phyloP scores from a whole-genome alignment of 2,888 invertebrate genomes.

The Norana najaformis region DNA sequence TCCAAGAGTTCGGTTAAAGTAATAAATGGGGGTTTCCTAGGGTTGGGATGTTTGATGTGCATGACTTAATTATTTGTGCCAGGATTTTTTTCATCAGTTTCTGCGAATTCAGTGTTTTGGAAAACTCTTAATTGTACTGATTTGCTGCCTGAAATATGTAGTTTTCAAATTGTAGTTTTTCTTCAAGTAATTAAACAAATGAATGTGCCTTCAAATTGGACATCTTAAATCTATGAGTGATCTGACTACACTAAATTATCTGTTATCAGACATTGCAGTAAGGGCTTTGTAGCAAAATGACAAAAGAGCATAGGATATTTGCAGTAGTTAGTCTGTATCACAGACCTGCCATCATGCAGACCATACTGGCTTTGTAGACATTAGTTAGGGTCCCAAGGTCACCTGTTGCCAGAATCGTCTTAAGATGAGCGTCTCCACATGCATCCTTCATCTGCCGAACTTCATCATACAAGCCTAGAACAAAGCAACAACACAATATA shows the following conservation, averaged over 20 bases:
- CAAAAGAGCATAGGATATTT: background rate
- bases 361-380: constrained; percentile 78
- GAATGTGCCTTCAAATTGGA: too few relatives aligned
- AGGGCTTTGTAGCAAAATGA: background rate
- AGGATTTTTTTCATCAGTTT: too few relatives aligned
- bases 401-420: constrained; percentile 91
- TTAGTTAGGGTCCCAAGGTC: constrained; percentile 83
- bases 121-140: too few relatives aligned
- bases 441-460: constrained; percentile 77
- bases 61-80: too few relatives aligned
- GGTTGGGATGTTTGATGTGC: too few relatives aligned
- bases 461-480: constrained; percentile 73
- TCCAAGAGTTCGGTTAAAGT: too few relatives aligned
- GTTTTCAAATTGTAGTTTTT: too few relatives aligned
- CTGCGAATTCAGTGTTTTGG: too few relatives aligned
- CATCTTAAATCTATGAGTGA: too few relatives aligned
- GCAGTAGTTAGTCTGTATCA: background rate
- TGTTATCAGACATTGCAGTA: background rate
- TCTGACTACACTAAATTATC: background rate
- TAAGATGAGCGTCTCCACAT: constrained; percentile 79
- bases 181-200: too few relatives aligned
- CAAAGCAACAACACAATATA: background rate
- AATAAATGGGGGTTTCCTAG: too few relatives aligned
- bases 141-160: too few relatives aligned
- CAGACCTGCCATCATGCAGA: constrained; percentile 80